These are phyloP conservation scores for Gonioctena quinquepunctata DNA, from an alignment of 1,140 invertebrate genomes.

Conservation along the genomic window DNA sequence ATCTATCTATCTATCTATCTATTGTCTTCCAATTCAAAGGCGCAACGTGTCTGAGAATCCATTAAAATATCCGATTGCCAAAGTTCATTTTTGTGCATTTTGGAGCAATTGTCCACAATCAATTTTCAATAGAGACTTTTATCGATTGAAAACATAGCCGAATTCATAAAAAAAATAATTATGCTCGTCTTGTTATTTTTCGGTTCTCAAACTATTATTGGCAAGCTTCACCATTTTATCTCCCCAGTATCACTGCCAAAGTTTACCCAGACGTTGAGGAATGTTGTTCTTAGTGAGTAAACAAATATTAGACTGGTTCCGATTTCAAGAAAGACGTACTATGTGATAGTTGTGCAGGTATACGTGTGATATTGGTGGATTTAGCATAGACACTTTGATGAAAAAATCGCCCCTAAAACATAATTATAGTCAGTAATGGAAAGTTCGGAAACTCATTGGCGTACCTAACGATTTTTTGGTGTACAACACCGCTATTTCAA, in stretches of 20 bases:
- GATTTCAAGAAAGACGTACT: background rate
- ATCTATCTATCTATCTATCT: no score
- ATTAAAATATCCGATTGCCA: no score
- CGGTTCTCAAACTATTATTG: background rate
- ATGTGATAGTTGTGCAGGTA: background rate
- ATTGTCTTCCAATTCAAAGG: no score
- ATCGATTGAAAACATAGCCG: no score
- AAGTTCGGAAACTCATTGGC: no score
- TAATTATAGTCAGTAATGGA: background rate
- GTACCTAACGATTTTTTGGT: no score
- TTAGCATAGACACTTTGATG: background rate
- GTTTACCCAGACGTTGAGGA: conserved; percentile 5
- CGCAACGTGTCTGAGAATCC: no score
- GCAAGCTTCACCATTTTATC: background rate
- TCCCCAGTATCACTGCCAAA: background rate
- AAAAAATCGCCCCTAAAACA: background rate
- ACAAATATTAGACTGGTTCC: background rate
- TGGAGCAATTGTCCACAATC: no score
- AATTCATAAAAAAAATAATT: no score
- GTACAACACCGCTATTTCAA: no score
- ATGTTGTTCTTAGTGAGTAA: background rate
- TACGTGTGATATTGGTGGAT: background rate
- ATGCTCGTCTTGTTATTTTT: background rate
- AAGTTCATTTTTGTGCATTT: no score
- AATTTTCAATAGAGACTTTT: no score